Evolutionary conservation across 2,888 invertebrate genomes (phyloP), one percentile per base, ranked within the genome.

Genomic region (Oscheius myriophilus): DNA sequence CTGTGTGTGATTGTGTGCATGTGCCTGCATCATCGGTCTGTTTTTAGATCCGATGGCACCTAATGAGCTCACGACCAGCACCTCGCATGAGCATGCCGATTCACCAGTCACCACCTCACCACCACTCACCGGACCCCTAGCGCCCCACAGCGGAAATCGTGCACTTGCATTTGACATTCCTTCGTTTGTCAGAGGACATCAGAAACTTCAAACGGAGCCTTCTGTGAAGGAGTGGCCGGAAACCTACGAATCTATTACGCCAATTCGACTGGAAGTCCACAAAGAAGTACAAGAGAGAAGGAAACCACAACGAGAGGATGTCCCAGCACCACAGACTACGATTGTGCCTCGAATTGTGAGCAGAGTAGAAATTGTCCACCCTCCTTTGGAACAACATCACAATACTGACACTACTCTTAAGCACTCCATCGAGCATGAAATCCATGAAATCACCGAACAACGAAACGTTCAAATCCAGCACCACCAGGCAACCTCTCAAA

Each of bases 41-140:
- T 57, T 66, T 55, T 66, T 66, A 66, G 66, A 58, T 58, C 58
- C 66, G 66, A 43, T 58, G 55, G 39, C 55, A 55, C 45, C 52
- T 55, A 66, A 66, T 58, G 55, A 55, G 58, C 54, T 55, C 65
- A 65, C 58, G 43, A 61, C 39, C 61, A 61, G 61, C 61, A 61
- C 46, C 41, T 55, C 66, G 66, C 66, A 66, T 66, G 66, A 52
- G 66, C 66, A 66, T 57, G 55, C 21, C 33, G 51, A 58, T 58
- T 45, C 58, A 66, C 66, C 23, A 58, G 61, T 33, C 49, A 63
- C 49, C 63, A 63, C 49, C 63, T 52, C 63, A 63, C 63, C 41
- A 53, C 49, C 51, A 52, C 51, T 57, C 42, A 21, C 23, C 57
- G 55, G 51, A 66, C 45, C 46, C n/a, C 45, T 33, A 26, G n/a